Conservation (phyloP, 2,888 invertebrate species). For the Conchocele bisecta region DNA sequence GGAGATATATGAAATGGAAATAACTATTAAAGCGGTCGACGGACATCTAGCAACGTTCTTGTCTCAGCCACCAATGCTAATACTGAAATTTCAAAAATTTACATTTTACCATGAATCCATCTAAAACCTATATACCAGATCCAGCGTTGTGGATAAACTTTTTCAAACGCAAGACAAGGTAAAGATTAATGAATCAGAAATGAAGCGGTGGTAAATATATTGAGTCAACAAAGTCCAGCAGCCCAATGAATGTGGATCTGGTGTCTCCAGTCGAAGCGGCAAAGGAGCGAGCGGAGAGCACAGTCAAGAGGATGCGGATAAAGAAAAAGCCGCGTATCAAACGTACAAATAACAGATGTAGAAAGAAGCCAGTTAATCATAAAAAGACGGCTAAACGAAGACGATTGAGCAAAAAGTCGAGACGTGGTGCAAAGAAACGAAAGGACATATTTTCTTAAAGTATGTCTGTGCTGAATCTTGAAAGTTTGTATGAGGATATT, state of each 20-base stretch:
- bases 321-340: not conserved
- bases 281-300: not conserved
- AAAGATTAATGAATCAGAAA: not conserved
- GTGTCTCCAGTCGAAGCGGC: conserved; percentile 4
- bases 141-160: not conserved
- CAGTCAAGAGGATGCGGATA: not conserved
- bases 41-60: not conserved
- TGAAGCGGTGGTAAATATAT: not conserved
- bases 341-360: conserved; percentile 6
- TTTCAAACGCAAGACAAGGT: not conserved
- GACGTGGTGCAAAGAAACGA: no score
- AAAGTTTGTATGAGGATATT: no score
- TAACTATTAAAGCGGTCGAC: not conserved
- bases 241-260: conserved; percentile 1
- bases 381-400: not conserved
- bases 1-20: not conserved
- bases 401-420: not conserved
- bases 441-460: not conserved
- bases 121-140: conserved; percentile 1
- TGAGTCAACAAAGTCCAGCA: not conserved
- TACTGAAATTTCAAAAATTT: not conserved
- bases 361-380: not conserved
- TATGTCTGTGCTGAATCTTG: no score
- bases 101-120: conserved; percentile 1
- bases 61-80: not conserved